Conservation (phyloP, 2,797 vertebrate genomes). For the Argya squamiceps region DNA sequence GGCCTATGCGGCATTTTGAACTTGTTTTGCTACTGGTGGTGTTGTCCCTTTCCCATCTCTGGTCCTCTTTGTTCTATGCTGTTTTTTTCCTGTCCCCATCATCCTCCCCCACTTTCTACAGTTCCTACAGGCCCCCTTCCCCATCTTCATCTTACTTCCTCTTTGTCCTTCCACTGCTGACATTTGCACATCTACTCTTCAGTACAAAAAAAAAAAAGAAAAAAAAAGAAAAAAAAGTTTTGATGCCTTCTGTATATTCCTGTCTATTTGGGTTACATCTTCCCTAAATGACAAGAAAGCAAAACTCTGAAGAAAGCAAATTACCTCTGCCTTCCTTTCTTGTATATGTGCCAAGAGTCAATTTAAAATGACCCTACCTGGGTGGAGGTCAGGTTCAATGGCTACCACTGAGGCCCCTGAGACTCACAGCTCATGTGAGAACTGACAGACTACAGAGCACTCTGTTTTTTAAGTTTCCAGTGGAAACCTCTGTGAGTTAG, state of each 20-base stretch:
- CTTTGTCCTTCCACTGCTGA: not conserved
- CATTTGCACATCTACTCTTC: not conserved
- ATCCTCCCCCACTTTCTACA: not conserved
- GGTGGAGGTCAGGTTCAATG: constrained; percentile 47
- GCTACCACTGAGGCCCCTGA: constrained; percentile 4
- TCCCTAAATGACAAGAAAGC: not conserved
- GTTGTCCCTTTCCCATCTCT: not conserved
- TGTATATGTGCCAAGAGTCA: not conserved
- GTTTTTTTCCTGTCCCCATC: not conserved
- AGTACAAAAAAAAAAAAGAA: not conserved
- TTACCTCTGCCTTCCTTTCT: not conserved
- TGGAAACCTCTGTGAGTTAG: constrained; percentile 3
- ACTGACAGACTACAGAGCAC: constrained; percentile 32
- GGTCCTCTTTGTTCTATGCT: not conserved
- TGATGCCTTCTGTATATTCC: not conserved
- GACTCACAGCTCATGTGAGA: constrained; percentile 45
- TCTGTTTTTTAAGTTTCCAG: not conserved
- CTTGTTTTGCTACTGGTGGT: not conserved
- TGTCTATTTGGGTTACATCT: not conserved
- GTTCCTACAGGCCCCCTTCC: not conserved
- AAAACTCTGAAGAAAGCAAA: not conserved
- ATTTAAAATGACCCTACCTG: constrained; percentile 31
- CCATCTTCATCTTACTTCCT: not conserved
- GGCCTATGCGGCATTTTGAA: not conserved
- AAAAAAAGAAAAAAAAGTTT: not conserved